These are phyloP conservation scores for Phytoseiulus persimilis DNA, from an alignment of 2,888 invertebrate genomes.

Conservation along the genomic window DNA sequence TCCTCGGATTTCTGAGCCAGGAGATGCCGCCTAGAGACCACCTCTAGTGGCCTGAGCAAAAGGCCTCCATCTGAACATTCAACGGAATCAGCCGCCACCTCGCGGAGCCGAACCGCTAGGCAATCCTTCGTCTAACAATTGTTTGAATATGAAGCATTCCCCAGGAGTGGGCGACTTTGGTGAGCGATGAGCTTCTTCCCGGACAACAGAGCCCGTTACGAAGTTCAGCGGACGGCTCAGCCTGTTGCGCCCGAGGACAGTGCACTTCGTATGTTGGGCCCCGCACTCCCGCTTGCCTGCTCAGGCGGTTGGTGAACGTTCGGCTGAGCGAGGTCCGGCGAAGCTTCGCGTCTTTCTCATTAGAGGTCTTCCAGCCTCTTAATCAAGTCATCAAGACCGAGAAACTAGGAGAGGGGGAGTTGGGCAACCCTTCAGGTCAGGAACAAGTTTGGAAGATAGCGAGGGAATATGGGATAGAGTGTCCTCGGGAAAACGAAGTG, in stretches of 20 bases:
- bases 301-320: not conserved
- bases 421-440: not conserved
- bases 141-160: not conserved
- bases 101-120: too few relatives aligned
- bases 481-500: not conserved
- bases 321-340: not conserved
- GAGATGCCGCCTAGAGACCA: too few relatives aligned
- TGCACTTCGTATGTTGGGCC: not conserved
- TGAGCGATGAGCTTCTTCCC: not conserved
- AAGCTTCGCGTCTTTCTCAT: not conserved
- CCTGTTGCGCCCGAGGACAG: not conserved
- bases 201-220: not conserved
- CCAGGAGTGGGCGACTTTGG: not conserved
- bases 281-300: not conserved
- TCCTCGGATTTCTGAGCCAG: too few relatives aligned
- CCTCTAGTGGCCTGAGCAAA: too few relatives aligned
- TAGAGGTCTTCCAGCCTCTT: slow-evolving; percentile 8
- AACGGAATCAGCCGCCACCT: too few relatives aligned
- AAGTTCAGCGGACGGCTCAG: not conserved
- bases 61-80: too few relatives aligned
- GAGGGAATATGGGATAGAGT: not conserved
- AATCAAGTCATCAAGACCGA: slow-evolving; percentile 35
- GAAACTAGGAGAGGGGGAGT: not conserved
- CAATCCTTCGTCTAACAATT: too few relatives aligned
- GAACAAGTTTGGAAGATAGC: not conserved